Percentiles rank a stretch among this genome's conserved stretches.
These are phyloP conservation scores for Ispidina lecontei DNA, from an alignment of 2,797 vertebrate species.

Conservation along the genomic window DNA sequence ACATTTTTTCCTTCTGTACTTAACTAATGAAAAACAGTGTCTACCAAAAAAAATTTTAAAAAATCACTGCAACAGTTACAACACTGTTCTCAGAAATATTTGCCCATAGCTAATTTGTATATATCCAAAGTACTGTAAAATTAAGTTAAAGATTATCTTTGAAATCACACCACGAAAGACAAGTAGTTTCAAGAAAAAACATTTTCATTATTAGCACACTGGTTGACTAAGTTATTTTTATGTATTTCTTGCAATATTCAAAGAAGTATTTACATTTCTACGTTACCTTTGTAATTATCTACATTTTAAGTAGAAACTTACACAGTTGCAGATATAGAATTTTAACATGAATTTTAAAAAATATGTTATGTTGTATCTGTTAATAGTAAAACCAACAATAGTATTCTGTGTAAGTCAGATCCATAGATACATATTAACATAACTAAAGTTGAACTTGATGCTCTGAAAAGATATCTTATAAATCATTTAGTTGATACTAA, in stretches of 20 bases:
- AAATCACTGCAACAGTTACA: background rate
- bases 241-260: background rate
- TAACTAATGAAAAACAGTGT: background rate
- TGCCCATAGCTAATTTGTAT: background rate
- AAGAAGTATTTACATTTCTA: background rate
- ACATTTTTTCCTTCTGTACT: background rate
- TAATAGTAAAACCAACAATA: background rate
- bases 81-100: background rate
- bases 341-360: background rate
- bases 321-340: fast-evolving
- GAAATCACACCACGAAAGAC: background rate
- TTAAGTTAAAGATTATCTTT: background rate
- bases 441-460: background rate
- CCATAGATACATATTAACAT: background rate
- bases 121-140: background rate
- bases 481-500: background rate
- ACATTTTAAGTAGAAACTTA: background rate
- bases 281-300: background rate
- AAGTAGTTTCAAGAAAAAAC: background rate
- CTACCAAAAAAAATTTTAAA: background rate
- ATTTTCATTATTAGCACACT: background rate
- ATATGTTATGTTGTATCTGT: background rate
- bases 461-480: background rate
- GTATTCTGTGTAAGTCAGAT: background rate
- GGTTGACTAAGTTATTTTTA: background rate